Conservation (phyloP, 2,797 vertebrate species). For the Fringilla coelebs region DNA sequence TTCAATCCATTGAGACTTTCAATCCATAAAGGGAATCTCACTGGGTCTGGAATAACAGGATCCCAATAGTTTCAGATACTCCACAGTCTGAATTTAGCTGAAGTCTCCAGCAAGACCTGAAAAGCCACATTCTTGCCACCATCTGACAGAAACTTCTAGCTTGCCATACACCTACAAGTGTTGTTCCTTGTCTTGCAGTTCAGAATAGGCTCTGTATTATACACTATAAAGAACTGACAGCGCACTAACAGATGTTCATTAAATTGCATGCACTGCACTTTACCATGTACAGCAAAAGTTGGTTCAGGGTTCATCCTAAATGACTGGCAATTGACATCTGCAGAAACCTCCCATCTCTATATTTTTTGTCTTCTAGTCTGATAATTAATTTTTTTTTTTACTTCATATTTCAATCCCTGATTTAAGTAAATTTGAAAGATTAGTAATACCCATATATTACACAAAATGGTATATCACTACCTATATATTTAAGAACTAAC, state of each 20-base stretch:
- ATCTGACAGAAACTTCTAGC: conserved; percentile 23
- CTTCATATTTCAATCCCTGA: conserved; percentile 9
- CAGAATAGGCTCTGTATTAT: neutral
- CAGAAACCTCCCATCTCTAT: neutral
- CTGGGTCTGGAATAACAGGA: neutral
- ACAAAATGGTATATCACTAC: neutral
- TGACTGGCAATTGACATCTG: neutral
- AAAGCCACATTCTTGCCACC: conserved; percentile 29
- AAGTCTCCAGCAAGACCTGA: conserved; percentile 39
- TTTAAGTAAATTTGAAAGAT: conserved; percentile 40
- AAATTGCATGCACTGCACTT: neutral
- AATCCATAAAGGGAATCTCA: conserved; percentile 11
- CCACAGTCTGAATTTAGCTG: neutral
- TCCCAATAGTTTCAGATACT: conserved; percentile 8
- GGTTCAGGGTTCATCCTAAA: conserved; percentile 27
- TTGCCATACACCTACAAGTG: conserved; percentile 3
- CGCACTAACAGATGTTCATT: neutral
- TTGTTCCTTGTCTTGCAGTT: conserved; percentile 13
- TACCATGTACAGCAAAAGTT: neutral
- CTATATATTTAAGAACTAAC: conserved; percentile 12
- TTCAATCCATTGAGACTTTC: conserved; percentile 7
- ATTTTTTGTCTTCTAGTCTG: neutral
- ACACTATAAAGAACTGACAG: neutral
- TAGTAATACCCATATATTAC: neutral
- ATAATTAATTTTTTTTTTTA: conserved; percentile 15